Base-by-base conservation (phyloP, 2,113 vertebrate species). In the Campylomormyrus numenius region DNA sequence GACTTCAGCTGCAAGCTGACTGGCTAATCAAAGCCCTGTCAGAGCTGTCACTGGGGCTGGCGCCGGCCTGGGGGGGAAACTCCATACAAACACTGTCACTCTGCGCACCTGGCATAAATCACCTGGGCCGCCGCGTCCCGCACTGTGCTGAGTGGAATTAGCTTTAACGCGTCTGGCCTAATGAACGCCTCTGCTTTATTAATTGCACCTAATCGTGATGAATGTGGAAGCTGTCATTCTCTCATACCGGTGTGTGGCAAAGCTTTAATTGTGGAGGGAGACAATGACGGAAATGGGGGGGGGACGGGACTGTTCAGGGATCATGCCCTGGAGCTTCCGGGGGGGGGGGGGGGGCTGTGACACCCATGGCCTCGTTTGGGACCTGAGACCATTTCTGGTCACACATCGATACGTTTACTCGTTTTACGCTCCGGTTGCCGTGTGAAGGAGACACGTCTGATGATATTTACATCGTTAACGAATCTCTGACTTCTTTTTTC, bases 21-120 rank as follows among this genome's bases (percentile, higher is more conserved):
- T 97, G 96, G 97, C 97, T 98, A 98, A 98, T 99, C 98, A 98
- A 98, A 98, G 96, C 96, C 96, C 97, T 98, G 97, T 98, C 98
- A 98, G 94, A 94, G 49, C 89, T 46, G 52, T 27, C n/a, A 49
- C 42, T 8, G 88, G 66, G 88, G 21, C 58, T 17, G 13, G 35
- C 0, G 31, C 95, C 95, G 45, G 95, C 94, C 94, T 84, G 85
- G 94, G 90, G 85, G 94, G 90, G 94, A n/a, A n/a, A 93, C 95
- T 95, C 94, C 94, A 94, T 93, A 94, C 91, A 95, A 93, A 95
- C 80, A 91, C 94, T 93, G 91, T 93, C 91, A 90, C 94, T 94
- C 95, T n/a, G 89, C 87, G 89, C 93, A 94, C 94, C 94, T 95
- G 94, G 92, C 93, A 92, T 93, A 93, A 95, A 93, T 96, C 96